Conservation (phyloP, 2,113 vertebrate species). For the Limanda limanda region DNA sequence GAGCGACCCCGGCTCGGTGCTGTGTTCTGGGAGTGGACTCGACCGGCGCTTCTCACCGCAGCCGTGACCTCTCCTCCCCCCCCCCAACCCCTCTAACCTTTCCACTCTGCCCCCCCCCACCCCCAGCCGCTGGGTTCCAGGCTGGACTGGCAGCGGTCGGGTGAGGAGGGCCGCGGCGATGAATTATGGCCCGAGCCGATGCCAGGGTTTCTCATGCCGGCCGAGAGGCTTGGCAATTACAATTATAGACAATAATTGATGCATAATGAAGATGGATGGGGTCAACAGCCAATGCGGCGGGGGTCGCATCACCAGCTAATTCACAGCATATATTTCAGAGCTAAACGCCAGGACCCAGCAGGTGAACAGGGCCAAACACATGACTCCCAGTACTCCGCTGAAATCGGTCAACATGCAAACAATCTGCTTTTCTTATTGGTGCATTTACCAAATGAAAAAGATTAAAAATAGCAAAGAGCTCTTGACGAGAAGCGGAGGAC, state of each 20-base stretch:
- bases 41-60: slow-evolving; percentile 56
- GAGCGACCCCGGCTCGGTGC: slow-evolving; percentile 72
- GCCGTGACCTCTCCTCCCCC: slow-evolving; percentile 60
- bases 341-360: slow-evolving; percentile 51
- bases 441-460: neutral
- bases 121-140: slow-evolving; percentile 31
- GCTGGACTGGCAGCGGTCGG: slow-evolving; percentile 28
- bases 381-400: neutral
- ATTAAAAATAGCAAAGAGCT: neutral
- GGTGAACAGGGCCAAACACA: slow-evolving; percentile 48
- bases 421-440: neutral
- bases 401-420: slow-evolving; percentile 1
- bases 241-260: slow-evolving; percentile 63
- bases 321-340: slow-evolving; percentile 53
- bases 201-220: slow-evolving; percentile 66
- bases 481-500: too few relatives aligned
- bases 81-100: slow-evolving; percentile 60
- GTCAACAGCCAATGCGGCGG: slow-evolving; percentile 46
- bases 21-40: slow-evolving; percentile 69
- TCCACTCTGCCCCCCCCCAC: slow-evolving; percentile 58
- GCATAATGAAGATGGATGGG: slow-evolving; percentile 75
- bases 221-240: slow-evolving; percentile 68
- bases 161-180: slow-evolving; percentile 27
- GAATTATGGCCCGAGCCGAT: slow-evolving; percentile 60
- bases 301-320: slow-evolving; percentile 61